Evolutionary conservation across 2,888 invertebrate genomes (phyloP).

Genomic region (Acanthosepion lycidas): DNA sequence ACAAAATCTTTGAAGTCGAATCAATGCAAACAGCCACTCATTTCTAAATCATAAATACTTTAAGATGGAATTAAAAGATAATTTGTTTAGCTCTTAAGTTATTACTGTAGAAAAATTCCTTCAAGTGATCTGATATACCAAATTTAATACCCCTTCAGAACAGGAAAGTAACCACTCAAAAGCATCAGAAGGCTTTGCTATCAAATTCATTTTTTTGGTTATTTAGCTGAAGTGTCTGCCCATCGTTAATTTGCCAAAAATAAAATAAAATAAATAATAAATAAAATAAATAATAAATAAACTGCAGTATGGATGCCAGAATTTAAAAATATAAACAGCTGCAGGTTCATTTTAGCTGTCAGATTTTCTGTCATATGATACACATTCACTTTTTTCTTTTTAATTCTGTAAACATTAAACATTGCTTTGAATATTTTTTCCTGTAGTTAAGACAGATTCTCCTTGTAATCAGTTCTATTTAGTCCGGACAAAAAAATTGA

Average conservation of each 20-base stretch:
- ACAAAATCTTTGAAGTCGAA: background rate
- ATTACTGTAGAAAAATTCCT: background rate
- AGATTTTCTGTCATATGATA: background rate
- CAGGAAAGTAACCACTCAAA: background rate
- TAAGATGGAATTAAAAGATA: background rate
- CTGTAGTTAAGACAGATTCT: too few relatives aligned
- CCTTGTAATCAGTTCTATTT: too few relatives aligned
- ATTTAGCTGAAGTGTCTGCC: background rate
- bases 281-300: background rate
- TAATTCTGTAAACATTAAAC: too few relatives aligned
- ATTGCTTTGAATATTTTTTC: too few relatives aligned
- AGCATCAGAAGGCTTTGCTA: background rate
- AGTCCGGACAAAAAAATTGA: too few relatives aligned
- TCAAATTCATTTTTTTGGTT: background rate
- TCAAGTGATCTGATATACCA: background rate
- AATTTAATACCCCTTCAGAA: background rate
- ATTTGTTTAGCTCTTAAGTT: background rate
- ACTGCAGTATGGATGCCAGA: background rate
- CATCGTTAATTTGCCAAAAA: background rate
- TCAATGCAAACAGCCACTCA: background rate
- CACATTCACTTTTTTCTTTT: background rate
- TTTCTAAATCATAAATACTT: background rate
- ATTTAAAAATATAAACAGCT: background rate
- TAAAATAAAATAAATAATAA: too few relatives aligned
- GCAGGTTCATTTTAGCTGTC: background rate